A percentile compares a stretch with the other conserved stretches of the same genome.
These are phyloP conservation scores for Prorops nasuta DNA, from an alignment of 1,140 invertebrate species.

Conservation along the genomic window DNA sequence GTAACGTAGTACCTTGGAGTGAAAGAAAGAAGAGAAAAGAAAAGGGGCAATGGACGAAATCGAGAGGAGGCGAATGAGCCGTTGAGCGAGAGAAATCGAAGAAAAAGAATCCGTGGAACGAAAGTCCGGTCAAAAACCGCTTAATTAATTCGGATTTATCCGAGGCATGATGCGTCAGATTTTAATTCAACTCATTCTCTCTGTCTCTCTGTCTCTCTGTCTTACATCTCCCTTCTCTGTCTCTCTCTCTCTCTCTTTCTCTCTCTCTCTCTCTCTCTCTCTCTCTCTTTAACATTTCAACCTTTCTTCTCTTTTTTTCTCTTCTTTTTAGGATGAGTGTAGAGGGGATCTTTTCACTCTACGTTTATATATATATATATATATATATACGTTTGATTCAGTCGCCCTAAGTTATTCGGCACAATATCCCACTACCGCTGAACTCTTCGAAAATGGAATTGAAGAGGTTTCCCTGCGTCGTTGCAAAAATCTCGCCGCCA, in stretches of 20 bases:
- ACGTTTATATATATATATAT: no score
- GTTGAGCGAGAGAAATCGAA: slow-evolving; percentile 10
- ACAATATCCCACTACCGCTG: no score
- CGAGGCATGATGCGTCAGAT: slow-evolving; percentile 48
- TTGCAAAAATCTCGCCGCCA: slow-evolving; percentile 3
- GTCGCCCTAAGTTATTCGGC: no score
- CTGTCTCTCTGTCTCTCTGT: no score
- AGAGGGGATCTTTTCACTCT: no score
- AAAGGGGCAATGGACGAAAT: slow-evolving; percentile 10
- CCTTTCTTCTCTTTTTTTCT: no score
- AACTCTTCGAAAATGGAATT: no score
- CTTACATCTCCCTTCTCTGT: slow-evolving; percentile 19
- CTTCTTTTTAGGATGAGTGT: no score
- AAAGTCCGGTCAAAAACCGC: slow-evolving; percentile 42
- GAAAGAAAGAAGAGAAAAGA: slow-evolving; percentile 10
- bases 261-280: slow-evolving; percentile 11
- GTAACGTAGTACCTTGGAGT: slow-evolving; percentile 35
- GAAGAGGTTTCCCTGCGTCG: no score
- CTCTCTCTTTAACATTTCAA: slow-evolving; percentile 19
- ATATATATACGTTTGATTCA: no score
- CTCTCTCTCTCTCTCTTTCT: slow-evolving; percentile 7
- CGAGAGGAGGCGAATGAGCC: neutral
- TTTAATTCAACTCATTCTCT: slow-evolving; percentile 51
- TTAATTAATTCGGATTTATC: slow-evolving; percentile 57
- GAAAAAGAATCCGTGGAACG: slow-evolving; percentile 17